phyloP scores from a whole-genome alignment of 2,113 vertebrate species.

The Dermatemys mawii region DNA sequence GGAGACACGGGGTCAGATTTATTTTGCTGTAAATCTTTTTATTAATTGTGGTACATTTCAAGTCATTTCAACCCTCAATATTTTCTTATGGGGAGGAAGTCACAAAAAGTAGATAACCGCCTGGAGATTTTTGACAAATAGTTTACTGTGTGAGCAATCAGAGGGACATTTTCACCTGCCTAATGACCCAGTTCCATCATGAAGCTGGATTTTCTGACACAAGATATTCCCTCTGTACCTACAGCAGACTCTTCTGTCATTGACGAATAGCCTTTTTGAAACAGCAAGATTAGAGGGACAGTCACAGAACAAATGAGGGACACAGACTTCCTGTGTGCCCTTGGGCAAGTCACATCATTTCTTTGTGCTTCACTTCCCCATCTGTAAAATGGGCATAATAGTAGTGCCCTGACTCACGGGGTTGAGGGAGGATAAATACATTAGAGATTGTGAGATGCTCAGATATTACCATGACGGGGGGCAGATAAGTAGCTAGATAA shows the following conservation, averaged over 20 bases:
- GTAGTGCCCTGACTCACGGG: neutral
- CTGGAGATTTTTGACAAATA: constrained; percentile 37
- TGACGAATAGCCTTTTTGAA: constrained; percentile 48
- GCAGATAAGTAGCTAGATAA: neutral
- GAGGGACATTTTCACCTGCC: neutral
- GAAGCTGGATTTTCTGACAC: constrained; percentile 48
- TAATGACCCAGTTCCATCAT: constrained; percentile 49
- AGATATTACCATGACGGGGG: neutral
- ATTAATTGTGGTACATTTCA: constrained; percentile 31
- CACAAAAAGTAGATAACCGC: constrained; percentile 53
- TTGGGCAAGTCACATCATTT: neutral
- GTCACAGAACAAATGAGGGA: constrained; percentile 43
- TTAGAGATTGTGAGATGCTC: neutral
- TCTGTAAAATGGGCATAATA: neutral
- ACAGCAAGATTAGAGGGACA: constrained; percentile 56
- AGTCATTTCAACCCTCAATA: neutral
- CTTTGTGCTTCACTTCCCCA: neutral
- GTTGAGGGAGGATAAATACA: neutral
- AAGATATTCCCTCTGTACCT: constrained; percentile 53
- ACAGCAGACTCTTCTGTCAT: constrained; percentile 35
- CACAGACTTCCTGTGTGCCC: neutral
- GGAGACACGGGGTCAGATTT: constrained; percentile 33
- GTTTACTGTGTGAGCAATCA: constrained; percentile 43
- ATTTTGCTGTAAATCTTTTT: constrained; percentile 42
- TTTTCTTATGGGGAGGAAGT: constrained; percentile 31